Evolutionary conservation across 2,888 invertebrate genomes (phyloP), one percentile per base, ranked within the genome.

Genomic region (Eudasyphora cyanicolor): DNA sequence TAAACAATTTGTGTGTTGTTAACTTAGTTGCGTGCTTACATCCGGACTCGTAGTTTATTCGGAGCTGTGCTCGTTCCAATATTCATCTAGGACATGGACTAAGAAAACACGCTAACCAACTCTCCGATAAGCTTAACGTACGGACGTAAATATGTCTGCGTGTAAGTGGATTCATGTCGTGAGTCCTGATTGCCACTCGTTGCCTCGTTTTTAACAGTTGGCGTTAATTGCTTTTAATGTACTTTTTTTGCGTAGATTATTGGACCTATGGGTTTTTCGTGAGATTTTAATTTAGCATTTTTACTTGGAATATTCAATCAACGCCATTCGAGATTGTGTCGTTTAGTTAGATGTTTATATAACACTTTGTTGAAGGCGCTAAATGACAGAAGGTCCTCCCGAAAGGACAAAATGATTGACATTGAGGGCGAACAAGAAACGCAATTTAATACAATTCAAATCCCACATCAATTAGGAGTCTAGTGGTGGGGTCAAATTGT

Each of bases 181-280:
- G 32, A 76, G 60, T 76, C 42, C 57, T 76, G 79, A 82, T 79
- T 76, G 67, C 64, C 54, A n/a, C 64, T 62, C 70, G 69, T 42
- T 67, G 45, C 19, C 64, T 62, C 70, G 69, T 42, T 67, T 57
- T 73, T 67, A 82, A 73, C 82, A 82, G 75, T 82, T 82, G 82
- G 76, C 79, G 79, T 82, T 82, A 82, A 82, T 82, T 82, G 82
- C 79, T 76, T 79, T 82, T 82, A 82, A 79, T 76, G 76, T 67
- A 60, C 17, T 42, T 74, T 17, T n/a, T 62, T 42, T 27, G n/a
- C 29, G n/a, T 38, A 21, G 29, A 38, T 71, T 82, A 76, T 73
- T 79, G 67, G 76, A 79, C 82, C 79, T 79, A 76, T 79, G 79
- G 76, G 82, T 76, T 73, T 82, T 82, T 73, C 60, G 57, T 51